Base-by-base conservation (phyloP, 2,113 vertebrate species). In the Lepus timidus region DNA sequence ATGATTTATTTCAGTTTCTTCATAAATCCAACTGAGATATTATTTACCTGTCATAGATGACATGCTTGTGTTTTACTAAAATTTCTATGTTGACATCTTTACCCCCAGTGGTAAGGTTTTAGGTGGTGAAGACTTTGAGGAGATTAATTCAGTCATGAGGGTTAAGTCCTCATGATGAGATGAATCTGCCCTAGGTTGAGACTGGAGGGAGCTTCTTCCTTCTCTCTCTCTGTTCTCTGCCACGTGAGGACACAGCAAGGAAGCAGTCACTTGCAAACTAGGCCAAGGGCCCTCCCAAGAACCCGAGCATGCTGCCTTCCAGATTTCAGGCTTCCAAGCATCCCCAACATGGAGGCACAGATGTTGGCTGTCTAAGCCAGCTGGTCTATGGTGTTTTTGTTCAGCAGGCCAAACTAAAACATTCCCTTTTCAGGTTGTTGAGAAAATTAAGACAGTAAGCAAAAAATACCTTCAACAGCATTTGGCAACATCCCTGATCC, bases 391-490 rank as follows among this genome's bases (percentile, higher is more conserved):
- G 87, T 11, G 55, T 76, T 84, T 74, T 84, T 76, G 12, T 67
- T 91, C 5, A 39, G 71, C 49, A 76, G 49, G 52, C 61, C 29
- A 13, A 16, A 75, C 44, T 65, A 89, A 94, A 31, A 58, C 31
- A 70, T 14, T 85, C 19, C 36, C 65, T 82, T 79, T 94, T 67
- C 6, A 71, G 22, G 22, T 64, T 73, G 39, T 75, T 91, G 49
- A 91, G 29, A 96, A 94, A 92, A 61, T 92, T 17, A 75, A 68
- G 31, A 87, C 17, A 78, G 36, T 49, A 96, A 88, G 90, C 9
- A 76, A 64, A 76, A 82, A 87, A 62, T 49, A 73, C 51, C 19
- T 74, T 68, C 19, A 75, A 81, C 85, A 76, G 31, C 17, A 9
- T 73, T 79, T 84, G 36, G 68, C 25, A 89, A 83, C 52, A 84